Conservation (phyloP, 2,888 invertebrate genomes). For the Linyphia triangularis region DNA sequence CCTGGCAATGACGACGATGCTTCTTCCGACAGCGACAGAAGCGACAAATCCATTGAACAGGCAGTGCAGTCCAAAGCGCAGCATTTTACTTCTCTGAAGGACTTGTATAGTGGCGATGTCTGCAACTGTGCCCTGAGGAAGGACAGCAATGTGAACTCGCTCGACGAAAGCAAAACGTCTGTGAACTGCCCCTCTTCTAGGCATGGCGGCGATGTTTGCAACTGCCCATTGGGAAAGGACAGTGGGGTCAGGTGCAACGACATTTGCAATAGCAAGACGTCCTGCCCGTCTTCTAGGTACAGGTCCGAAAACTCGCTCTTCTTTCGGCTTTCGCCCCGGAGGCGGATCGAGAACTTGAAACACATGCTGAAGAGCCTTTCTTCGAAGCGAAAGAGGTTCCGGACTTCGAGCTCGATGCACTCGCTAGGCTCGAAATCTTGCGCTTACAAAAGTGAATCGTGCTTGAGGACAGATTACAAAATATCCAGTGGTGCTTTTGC, state of each 20-base stretch:
- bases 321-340: conserved; percentile 59
- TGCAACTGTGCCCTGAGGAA: conserved; percentile 65
- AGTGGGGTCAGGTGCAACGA: conserved; percentile 56
- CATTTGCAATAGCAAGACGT: conserved; percentile 25
- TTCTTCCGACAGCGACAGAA: conserved; percentile 60
- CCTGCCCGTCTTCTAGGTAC: conserved; percentile 18
- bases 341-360: conserved; percentile 65
- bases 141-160: conserved; percentile 57
- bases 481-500: conserved; percentile 35
- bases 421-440: conserved; percentile 41
- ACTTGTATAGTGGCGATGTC: conserved; percentile 17
- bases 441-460: conserved; percentile 59
- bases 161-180: conserved; percentile 18
- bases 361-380: conserved; percentile 59
- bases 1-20: conserved; percentile 68
- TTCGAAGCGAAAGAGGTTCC: conserved; percentile 41
- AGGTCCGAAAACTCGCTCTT: conserved; percentile 65
- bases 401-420: conserved; percentile 37
- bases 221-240: conserved; percentile 63
- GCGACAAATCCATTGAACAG: conserved; percentile 75
- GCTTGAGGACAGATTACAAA: conserved; percentile 43
- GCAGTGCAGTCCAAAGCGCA: conserved; percentile 68
- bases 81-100: conserved; percentile 69
- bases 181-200: conserved; percentile 9
- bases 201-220: conserved; percentile 45